Percentiles rank a stretch among this genome's conserved stretches.
Evolutionary conservation across 30 jellyfish, hydroid and myxozoan species (phyloP).

Genomic region (Pseudorhiza aurosa): DNA sequence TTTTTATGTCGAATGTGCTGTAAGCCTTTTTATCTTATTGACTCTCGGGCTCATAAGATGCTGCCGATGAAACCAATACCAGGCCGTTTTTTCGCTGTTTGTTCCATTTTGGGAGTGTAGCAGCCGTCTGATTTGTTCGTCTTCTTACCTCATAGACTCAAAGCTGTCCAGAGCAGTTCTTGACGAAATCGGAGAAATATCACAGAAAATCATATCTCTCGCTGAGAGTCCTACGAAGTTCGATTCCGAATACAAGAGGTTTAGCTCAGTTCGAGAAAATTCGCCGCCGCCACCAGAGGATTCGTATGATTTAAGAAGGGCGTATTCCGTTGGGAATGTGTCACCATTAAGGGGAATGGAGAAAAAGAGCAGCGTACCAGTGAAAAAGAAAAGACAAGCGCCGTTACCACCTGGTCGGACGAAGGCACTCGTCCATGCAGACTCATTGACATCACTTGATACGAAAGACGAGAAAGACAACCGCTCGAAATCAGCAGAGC

Average conservation of each 20-base stretch:
- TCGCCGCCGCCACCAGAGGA: neutral
- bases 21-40: too few relatives aligned
- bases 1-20: too few relatives aligned
- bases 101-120: too few relatives aligned
- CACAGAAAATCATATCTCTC: slow-evolving; percentile 55
- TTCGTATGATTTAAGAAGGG: slow-evolving; percentile 31
- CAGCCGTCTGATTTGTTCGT: too few relatives aligned
- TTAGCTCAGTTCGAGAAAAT: slow-evolving; percentile 13
- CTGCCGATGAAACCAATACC: too few relatives aligned
- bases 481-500: slow-evolving; percentile 17
- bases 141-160: too few relatives aligned
- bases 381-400: slow-evolving; percentile 61
- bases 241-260: neutral
- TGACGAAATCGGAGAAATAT: slow-evolving; percentile 61
- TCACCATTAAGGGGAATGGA: slow-evolving; percentile 15
- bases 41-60: too few relatives aligned
- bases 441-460: slow-evolving; percentile 18
- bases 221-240: slow-evolving; percentile 52
- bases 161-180: slow-evolving; percentile 50
- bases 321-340: slow-evolving; percentile 29
- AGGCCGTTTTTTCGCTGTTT: too few relatives aligned
- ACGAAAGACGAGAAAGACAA: slow-evolving; percentile 30
- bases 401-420: slow-evolving; percentile 64
- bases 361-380: neutral
- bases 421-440: slow-evolving; percentile 2